Base-by-base conservation (phyloP, 2,888 invertebrate genomes). In the Stenodera caucasica region DNA sequence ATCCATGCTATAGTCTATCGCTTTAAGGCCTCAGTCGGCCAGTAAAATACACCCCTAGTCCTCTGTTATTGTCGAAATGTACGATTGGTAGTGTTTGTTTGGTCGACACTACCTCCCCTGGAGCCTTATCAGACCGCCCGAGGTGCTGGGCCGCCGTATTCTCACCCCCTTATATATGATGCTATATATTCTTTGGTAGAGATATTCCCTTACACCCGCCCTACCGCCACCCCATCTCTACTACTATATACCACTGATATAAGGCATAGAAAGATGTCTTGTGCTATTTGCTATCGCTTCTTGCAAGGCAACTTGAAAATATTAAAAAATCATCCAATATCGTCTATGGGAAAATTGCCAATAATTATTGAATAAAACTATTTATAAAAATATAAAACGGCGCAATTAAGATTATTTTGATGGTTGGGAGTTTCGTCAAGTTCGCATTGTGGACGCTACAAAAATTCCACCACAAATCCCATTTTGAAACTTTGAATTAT, bases 91-190 rank as follows among this genome's bases (percentile, higher is more conserved):
- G 14, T 29, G 21, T 55, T 64, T 23, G 40, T 49, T 49, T 69
- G 77, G 72, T 37, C 74, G 63, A 69, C 70, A 68, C 61, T 62
- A 66, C 71, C 72, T 71, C 76, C 75, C 76, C 76, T 72, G 72
- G 74, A 77, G 77, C 73, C 78, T 78, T 78, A 78, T 77, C 78
- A 77, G 77, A 72, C 75, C 77, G 72, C 77, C 75, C 72, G 75
- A 75, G 74, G 75, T 75, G 73, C 73, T 70, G 73, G 72, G 75
- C 72, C 66, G 73, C 68, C 72, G 71, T 70, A 73, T 72, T 73
- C 71, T 74, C 75, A 75, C 72, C 74, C 74, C 74, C 73, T 72
- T 75, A 72, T 72, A 72, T 72, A 73, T 69, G 74, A 70, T 68
- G 72, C 71, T 70, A 72, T 75, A 75, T 74, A 75, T 75, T 72